A percentile compares a stretch with the other conserved stretches of the same genome.
Conservation (phyloP, 2,113 vertebrate genomes). For the Dasypus novemcinctus region DNA sequence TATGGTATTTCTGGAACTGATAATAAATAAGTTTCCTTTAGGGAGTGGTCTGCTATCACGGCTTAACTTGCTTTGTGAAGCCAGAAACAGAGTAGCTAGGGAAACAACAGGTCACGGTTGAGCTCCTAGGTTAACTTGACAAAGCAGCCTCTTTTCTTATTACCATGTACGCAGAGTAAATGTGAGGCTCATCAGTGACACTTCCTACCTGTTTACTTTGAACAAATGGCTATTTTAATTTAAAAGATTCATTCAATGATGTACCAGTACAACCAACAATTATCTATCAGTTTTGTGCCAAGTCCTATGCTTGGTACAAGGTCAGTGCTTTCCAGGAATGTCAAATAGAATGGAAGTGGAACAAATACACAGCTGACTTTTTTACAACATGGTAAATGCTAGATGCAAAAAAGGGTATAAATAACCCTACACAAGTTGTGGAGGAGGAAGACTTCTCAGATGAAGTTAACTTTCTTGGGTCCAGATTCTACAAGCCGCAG, state of each 20-base stretch:
- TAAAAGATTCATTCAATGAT: background rate
- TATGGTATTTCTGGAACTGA: background rate
- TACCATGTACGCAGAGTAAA: background rate
- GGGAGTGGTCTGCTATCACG: background rate
- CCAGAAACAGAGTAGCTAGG: background rate
- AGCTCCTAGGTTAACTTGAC: background rate
- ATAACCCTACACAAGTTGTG: background rate
- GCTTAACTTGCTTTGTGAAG: background rate
- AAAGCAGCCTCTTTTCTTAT: background rate
- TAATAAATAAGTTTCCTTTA: background rate
- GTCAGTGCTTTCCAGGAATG: slow-evolving; percentile 42
- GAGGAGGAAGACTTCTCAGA: slow-evolving; percentile 32
- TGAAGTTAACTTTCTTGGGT: slow-evolving; percentile 19
- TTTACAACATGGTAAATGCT: background rate
- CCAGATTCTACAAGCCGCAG: slow-evolving; percentile 17
- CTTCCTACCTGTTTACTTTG: background rate
- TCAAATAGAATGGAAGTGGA: background rate
- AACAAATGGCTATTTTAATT: background rate
- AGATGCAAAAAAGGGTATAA: background rate
- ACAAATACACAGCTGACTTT: background rate
- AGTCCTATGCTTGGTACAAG: background rate
- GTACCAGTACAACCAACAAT: background rate
- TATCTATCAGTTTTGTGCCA: background rate
- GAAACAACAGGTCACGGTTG: background rate
- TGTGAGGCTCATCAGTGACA: background rate